These are phyloP conservation scores for Apostichopus californicus DNA, from an alignment of 35 echinoderm and acorn worm species.

Conservation along the genomic window DNA sequence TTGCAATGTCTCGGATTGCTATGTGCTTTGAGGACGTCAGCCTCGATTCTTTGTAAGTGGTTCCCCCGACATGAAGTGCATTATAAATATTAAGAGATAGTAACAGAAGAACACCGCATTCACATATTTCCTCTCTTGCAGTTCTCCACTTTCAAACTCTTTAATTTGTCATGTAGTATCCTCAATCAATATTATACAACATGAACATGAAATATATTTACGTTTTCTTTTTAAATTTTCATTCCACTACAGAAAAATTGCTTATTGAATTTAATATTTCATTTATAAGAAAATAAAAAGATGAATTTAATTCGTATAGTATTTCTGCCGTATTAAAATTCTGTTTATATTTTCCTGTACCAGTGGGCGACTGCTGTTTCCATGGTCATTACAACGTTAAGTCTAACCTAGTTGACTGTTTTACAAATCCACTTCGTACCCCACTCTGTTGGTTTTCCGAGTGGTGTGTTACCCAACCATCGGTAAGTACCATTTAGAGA, in stretches of 20 bases:
- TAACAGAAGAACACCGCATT: background rate
- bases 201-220: background rate
- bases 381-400: background rate
- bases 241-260: background rate
- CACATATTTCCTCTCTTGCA: background rate
- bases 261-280: background rate
- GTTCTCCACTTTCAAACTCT: background rate
- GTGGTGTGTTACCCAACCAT: background rate
- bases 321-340: too few species aligned
- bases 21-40: background rate
- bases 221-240: background rate
- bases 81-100: background rate
- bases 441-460: background rate
- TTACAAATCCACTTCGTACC: background rate
- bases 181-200: background rate
- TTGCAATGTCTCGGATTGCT: background rate
- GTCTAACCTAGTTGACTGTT: background rate
- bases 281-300: background rate
- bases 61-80: background rate
- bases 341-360: background rate
- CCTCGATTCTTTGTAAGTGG: background rate
- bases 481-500: background rate
- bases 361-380: background rate
- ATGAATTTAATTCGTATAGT: background rate
- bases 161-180: background rate